phyloP scores from a whole-genome alignment of 64 coral and sea anemone genomes.

The Platygyra sinensis region DNA sequence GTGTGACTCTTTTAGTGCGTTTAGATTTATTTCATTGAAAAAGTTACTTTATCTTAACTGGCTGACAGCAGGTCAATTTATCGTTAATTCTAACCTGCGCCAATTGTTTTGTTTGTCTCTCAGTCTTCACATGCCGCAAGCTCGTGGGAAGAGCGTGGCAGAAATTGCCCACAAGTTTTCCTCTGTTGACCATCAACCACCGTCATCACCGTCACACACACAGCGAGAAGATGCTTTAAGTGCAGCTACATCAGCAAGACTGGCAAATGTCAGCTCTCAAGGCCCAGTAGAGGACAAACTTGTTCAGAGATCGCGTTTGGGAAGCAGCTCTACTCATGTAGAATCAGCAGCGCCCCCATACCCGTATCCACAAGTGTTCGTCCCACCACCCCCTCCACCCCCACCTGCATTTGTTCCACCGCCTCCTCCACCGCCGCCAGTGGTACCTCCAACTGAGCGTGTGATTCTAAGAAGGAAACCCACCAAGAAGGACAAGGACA shows the following conservation, averaged over 20 bases:
- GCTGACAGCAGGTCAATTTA: neutral
- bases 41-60: too few relatives aligned
- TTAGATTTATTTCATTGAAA: too few relatives aligned
- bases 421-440: slow-evolving; percentile 72
- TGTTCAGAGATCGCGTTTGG: slow-evolving; percentile 37
- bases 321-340: neutral
- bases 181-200: slow-evolving; percentile 35
- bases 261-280: neutral
- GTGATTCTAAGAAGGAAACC: neutral
- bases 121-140: slow-evolving; percentile 54
- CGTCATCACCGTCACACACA: neutral
- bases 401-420: slow-evolving; percentile 68
- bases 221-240: slow-evolving; percentile 62
- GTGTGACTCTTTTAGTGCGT: too few relatives aligned
- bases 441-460: slow-evolving; percentile 47
- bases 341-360: neutral
- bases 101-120: neutral
- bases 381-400: slow-evolving; percentile 68
- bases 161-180: slow-evolving; percentile 69
- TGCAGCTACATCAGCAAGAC: slow-evolving; percentile 54
- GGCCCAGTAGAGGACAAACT: slow-evolving; percentile 41
- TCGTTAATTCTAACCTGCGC: neutral
- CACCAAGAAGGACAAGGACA: slow-evolving; percentile 53
- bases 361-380: neutral
- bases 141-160: slow-evolving; percentile 50